A percentile compares a stretch with the other conserved stretches of the same genome.
Evolutionary conservation across 2,888 invertebrate genomes (phyloP).

Genomic region (Leptinotarsa tumamoca): DNA sequence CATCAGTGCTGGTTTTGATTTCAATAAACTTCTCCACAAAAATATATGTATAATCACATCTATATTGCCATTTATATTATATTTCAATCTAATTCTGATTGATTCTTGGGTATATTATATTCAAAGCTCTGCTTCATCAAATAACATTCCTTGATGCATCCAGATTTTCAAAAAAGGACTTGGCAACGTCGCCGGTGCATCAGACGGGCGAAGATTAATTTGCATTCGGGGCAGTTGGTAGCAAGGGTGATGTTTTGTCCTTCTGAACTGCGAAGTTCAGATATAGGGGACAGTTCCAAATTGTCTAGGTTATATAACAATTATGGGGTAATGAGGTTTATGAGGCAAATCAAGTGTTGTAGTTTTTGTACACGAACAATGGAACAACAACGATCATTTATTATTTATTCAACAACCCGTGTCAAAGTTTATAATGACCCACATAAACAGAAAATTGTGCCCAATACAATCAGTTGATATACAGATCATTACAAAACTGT

Average conservation of each 20-base stretch:
- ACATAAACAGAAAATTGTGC: neutral
- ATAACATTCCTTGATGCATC: neutral
- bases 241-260: slow-evolving; percentile 44
- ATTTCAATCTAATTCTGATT: no score
- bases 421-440: slow-evolving; percentile 18
- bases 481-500: neutral
- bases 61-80: no score
- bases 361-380: slow-evolving; percentile 36
- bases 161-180: slow-evolving; percentile 7
- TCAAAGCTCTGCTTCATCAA: neutral
- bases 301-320: slow-evolving; percentile 44
- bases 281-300: slow-evolving; percentile 39
- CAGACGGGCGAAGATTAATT: slow-evolving; percentile 60
- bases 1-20: no score
- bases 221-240: slow-evolving; percentile 52
- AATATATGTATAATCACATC: no score
- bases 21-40: no score
- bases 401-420: slow-evolving; percentile 18
- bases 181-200: slow-evolving; percentile 46
- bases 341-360: slow-evolving; percentile 42
- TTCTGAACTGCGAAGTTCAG: slow-evolving; percentile 38
- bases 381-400: slow-evolving; percentile 20
- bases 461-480: neutral
- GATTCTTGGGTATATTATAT: no score
- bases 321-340: slow-evolving; percentile 43